Base-by-base conservation (phyloP, 2,797 vertebrate genomes). In the Neopelma chrysocephalum region DNA sequence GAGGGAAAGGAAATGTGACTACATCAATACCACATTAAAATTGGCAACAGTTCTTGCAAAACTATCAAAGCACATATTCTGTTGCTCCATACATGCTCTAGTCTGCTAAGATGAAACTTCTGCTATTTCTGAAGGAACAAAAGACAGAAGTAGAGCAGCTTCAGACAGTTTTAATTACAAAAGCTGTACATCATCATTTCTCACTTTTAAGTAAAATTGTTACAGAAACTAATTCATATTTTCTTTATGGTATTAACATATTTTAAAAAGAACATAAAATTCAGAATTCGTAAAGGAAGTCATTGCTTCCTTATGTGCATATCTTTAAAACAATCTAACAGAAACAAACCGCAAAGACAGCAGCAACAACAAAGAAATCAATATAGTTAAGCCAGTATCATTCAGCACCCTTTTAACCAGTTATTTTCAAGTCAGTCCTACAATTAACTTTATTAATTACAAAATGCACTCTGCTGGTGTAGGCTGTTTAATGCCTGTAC, bases 101-200 rank as follows among this genome's bases (percentile, higher is more conserved):
- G 53, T 75, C 64, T 85, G 34, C 47, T 58, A 48, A 86, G 48
- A 87, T 70, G 45, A 68, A 93, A 93, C 93, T 95, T 96, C 95
- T 89, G 45, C 82, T 87, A 57, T 76, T 94, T 79, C 48, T 72
- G 47, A 84, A 78, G 36, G 19, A 89, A 77, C 19, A 69, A 75
- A 93, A 92, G 29, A 68, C 56, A 84, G 65, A 69, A 93, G 48
- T 21, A 31, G 31, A 90, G 22, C n/a, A 72, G 43, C 19, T 90
- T 92, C 53, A 90, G 14, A 86, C 48, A 77, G 36, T n/a, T 89
- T 78, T 68, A 79, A 72, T 81, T 38, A 19, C 90, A 69, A 92
- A 71, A 50, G 22, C 25, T 78, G 16, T 45, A 71, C 8, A 48
- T 15, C 18, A 77, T 32, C 26, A 38, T 25, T 26, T 22, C 34